These are phyloP conservation scores for Rhopalosiphum padi DNA, from an alignment of 1,140 invertebrate species.

Conservation along the genomic window DNA sequence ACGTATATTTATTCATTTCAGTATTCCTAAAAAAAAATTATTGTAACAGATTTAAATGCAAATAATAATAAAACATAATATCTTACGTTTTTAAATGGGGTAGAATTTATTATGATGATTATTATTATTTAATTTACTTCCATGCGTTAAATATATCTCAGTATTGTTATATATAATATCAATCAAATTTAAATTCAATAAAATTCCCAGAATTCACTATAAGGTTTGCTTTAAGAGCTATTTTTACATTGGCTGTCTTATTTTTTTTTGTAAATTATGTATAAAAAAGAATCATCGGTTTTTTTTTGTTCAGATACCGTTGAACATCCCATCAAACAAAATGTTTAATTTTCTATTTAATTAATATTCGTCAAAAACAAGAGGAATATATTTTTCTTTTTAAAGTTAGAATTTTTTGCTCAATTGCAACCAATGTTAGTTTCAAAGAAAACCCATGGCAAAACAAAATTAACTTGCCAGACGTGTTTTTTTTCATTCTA, in stretches of 20 bases:
- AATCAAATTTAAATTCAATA: neutral
- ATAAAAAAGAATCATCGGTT: neutral
- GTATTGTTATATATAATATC: neutral
- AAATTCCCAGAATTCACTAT: neutral
- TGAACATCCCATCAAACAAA: neutral
- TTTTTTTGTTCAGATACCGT: conserved; percentile 19
- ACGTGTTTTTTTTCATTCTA: conserved; percentile 28
- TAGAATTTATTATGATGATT: neutral
- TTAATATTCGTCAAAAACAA: conserved; percentile 40
- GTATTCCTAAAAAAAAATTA: neutral
- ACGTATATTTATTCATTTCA: neutral
- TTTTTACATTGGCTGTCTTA: neutral
- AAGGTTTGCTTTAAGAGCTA: neutral
- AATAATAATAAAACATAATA: neutral
- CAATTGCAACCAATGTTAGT: neutral
- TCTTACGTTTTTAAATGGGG: neutral
- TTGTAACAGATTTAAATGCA: neutral
- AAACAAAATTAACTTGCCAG: conserved; percentile 25
- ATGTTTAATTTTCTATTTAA: conserved; percentile 26
- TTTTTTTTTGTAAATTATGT: neutral
- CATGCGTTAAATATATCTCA: neutral
- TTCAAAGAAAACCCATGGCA: neutral
- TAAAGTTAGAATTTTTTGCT: neutral
- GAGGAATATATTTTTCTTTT: neutral
- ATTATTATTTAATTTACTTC: neutral